These are phyloP conservation scores for Uropsilus gracilis DNA, from an alignment of 2,113 vertebrate species.

Conservation along the genomic window DNA sequence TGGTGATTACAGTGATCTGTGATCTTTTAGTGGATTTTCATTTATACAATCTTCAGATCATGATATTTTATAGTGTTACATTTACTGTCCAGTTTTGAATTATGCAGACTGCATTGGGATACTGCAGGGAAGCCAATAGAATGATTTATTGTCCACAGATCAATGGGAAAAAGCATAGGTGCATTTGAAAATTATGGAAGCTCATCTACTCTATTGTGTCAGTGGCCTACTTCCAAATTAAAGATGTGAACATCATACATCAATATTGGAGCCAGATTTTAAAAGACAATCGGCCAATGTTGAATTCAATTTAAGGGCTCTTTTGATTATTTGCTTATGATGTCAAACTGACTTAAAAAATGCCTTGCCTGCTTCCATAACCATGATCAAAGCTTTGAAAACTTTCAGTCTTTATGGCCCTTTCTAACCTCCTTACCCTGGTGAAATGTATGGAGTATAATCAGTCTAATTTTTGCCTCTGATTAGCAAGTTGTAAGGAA, in stretches of 20 bases:
- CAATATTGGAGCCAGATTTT: conserved; percentile 68
- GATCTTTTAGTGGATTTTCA: conserved; percentile 41
- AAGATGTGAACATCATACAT: conserved; percentile 54
- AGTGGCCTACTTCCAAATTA: conserved; percentile 73
- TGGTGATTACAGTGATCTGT: neutral
- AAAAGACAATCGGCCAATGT: conserved; percentile 55
- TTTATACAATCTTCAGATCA: conserved; percentile 30
- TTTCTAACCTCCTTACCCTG: conserved; percentile 12
- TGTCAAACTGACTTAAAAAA: conserved; percentile 68
- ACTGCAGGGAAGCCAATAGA: neutral
- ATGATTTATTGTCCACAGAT: conserved; percentile 62
- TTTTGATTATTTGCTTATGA: conserved; percentile 64
- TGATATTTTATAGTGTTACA: neutral
- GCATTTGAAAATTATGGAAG: conserved; percentile 65
- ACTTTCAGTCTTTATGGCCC: conserved; percentile 1
- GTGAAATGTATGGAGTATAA: neutral
- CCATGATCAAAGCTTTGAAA: conserved; percentile 47
- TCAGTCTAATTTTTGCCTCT: neutral
- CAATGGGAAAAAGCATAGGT: conserved; percentile 60
- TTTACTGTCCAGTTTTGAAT: conserved; percentile 56
- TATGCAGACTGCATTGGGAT: conserved; percentile 39
- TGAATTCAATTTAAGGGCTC: conserved; percentile 54
- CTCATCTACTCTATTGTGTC: conserved; percentile 70
- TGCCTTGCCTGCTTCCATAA: conserved; percentile 25
- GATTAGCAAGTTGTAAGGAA: neutral